phyloP scores from a whole-genome alignment of 2,113 vertebrate genomes.

The Seriola quinqueradiata region DNA sequence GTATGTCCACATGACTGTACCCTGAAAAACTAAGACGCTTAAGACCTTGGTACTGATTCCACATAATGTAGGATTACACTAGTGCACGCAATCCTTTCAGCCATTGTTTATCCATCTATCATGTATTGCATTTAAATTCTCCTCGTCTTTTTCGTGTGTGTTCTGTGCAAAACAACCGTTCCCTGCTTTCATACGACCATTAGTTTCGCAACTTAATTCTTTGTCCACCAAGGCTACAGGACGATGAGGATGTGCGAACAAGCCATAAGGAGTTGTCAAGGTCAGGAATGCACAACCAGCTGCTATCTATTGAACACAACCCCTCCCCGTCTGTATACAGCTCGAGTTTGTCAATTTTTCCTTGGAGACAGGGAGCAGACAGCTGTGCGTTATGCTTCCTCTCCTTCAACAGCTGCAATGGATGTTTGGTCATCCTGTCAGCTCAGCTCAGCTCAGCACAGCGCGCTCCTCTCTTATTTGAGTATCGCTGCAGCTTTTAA shows the following conservation, averaged over 20 bases:
- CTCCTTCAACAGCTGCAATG: slow-evolving; percentile 38
- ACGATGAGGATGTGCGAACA: slow-evolving; percentile 47
- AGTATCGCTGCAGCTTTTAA: slow-evolving; percentile 21
- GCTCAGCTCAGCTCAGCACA: slow-evolving; percentile 11
- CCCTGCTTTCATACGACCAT: neutral
- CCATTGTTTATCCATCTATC: neutral
- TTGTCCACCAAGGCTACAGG: slow-evolving; percentile 25
- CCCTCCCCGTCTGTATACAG: slow-evolving; percentile 21
- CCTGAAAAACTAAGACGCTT: slow-evolving; percentile 16
- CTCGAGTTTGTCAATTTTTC: slow-evolving; percentile 38
- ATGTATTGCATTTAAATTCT: neutral
- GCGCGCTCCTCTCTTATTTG: slow-evolving; percentile 11
- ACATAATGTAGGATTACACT: neutral
- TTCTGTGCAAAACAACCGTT: neutral
- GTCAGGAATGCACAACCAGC: slow-evolving; percentile 63
- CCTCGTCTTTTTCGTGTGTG: neutral
- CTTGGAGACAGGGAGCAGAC: slow-evolving; percentile 53
- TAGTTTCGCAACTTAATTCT: slow-evolving; percentile 31
- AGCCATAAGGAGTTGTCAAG: slow-evolving; percentile 58
- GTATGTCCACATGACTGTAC: neutral
- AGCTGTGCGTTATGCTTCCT: slow-evolving; percentile 48
- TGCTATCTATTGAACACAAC: slow-evolving; percentile 55
- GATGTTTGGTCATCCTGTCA: slow-evolving; percentile 24
- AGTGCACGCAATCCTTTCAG: neutral
- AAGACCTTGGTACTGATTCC: slow-evolving; percentile 5